phyloP scores from a whole-genome alignment of 2,888 invertebrate genomes.

The Caenorhabditis sp. region DNA sequence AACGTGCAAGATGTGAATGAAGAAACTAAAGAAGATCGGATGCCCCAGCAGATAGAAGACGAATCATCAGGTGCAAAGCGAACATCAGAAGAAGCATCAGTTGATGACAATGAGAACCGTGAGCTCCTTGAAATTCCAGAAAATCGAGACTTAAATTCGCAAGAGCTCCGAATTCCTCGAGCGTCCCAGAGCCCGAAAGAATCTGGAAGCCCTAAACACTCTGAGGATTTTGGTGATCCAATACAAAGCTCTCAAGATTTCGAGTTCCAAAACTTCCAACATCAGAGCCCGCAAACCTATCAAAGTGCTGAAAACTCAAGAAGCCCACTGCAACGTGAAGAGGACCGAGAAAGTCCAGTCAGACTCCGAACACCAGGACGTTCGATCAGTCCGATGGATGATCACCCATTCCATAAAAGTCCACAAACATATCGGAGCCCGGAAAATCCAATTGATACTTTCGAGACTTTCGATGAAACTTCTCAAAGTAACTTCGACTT shows the following conservation, averaged over 20 bases:
- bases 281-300: background rate
- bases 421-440: no score
- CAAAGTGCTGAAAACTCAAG: background rate
- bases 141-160: background rate
- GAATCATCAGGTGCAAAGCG: background rate
- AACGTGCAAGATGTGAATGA: background rate
- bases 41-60: background rate
- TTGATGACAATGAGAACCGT: slow-evolving; percentile 1
- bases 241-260: background rate
- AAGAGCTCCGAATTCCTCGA: background rate
- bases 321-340: no score
- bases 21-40: background rate
- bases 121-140: background rate
- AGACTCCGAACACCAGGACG: background rate
- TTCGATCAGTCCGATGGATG: background rate
- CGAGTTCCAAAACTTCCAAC: background rate
- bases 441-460: background rate
- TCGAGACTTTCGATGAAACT: background rate
- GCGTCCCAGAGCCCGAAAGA: background rate
- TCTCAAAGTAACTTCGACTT: background rate
- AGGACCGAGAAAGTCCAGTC: no score
- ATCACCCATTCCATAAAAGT: background rate
- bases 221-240: background rate
- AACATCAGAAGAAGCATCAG: background rate
- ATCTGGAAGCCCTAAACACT: background rate